These are phyloP conservation scores for Poeciliopsis retropinna DNA, from an alignment of 2,113 vertebrate genomes.

Conservation along the genomic window DNA sequence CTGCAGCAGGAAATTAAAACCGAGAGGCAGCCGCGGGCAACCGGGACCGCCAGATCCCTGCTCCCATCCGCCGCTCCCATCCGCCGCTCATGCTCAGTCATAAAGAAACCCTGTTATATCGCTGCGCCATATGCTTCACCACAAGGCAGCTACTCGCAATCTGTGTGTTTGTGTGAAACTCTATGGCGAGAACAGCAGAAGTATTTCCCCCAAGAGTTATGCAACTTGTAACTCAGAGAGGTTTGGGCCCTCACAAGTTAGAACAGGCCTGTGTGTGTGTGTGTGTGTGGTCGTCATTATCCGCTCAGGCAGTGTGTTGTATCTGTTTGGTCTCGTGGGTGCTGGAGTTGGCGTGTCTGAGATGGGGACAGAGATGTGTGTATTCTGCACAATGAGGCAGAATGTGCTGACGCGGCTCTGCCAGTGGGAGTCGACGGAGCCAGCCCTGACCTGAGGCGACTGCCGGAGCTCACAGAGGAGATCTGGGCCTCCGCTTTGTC, in stretches of 20 bases:
- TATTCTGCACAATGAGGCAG: conserved; percentile 45
- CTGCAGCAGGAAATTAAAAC: conserved; percentile 55
- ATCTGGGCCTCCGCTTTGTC: conserved; percentile 33
- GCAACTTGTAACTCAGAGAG: background rate
- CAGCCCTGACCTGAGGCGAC: conserved; percentile 49
- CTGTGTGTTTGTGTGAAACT: background rate
- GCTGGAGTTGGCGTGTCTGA: conserved; percentile 8
- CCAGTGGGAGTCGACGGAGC: conserved; percentile 26
- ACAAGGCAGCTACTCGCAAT: background rate
- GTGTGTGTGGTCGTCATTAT: background rate
- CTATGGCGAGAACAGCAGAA: background rate
- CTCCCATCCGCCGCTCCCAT: conserved; percentile 1
- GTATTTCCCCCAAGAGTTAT: background rate
- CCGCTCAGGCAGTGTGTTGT: background rate
- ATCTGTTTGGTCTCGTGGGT: conserved; percentile 32
- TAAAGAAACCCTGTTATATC: conserved; percentile 1
- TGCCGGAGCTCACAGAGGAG: conserved; percentile 17
- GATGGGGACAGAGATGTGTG: conserved; percentile 14
- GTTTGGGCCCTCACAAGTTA: conserved; percentile 13
- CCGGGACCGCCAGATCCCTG: conserved; percentile 16
- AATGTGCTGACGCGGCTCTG: conserved; percentile 66
- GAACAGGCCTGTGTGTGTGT: conserved; percentile 13
- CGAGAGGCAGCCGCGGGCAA: conserved; percentile 26
- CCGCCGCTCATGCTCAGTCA: background rate
- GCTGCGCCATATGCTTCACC: background rate